Percentiles rank a stretch among this genome's conserved stretches.
phyloP scores from a whole-genome alignment of 1,140 invertebrate genomes.

The Nymphalis io region DNA sequence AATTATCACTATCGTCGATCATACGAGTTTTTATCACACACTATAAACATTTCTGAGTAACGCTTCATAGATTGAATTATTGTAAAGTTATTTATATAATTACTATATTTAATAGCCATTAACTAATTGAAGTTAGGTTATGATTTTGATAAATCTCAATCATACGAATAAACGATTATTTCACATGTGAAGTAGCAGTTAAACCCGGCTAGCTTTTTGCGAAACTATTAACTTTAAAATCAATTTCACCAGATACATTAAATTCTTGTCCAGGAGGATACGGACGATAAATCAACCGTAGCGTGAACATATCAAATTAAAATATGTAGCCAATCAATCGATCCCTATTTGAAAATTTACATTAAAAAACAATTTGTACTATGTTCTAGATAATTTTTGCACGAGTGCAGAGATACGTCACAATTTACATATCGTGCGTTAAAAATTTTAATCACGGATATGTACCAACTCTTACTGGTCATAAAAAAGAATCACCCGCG shows the following conservation, averaged over 20 bases:
- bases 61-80: constrained; percentile 47
- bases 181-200: constrained; percentile 42
- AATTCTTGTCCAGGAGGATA: constrained; percentile 49
- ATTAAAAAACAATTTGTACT: constrained; percentile 56
- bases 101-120: constrained; percentile 44
- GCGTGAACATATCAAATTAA: constrained; percentile 59
- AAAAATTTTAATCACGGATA: constrained; percentile 70
- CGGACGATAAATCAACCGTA: constrained; percentile 49
- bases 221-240: constrained; percentile 40
- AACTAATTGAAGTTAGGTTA: constrained; percentile 56
- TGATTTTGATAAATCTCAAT: constrained; percentile 43
- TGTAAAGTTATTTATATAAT: constrained; percentile 47
- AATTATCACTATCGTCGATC: constrained; percentile 43
- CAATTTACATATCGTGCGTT: constrained; percentile 62
- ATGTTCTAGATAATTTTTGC: constrained; percentile 52
- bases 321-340: constrained; percentile 49
- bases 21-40: constrained; percentile 51
- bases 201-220: constrained; percentile 26
- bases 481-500: constrained; percentile 51
- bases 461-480: constrained; percentile 46
- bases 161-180: constrained; percentile 28
- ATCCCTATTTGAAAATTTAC: constrained; percentile 47
- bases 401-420: constrained; percentile 67
- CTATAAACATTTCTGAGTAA: constrained; percentile 51
- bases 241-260: constrained; percentile 45